Conservation (phyloP, 2,797 vertebrate species). For the Hapalemur alaotrensis region DNA sequence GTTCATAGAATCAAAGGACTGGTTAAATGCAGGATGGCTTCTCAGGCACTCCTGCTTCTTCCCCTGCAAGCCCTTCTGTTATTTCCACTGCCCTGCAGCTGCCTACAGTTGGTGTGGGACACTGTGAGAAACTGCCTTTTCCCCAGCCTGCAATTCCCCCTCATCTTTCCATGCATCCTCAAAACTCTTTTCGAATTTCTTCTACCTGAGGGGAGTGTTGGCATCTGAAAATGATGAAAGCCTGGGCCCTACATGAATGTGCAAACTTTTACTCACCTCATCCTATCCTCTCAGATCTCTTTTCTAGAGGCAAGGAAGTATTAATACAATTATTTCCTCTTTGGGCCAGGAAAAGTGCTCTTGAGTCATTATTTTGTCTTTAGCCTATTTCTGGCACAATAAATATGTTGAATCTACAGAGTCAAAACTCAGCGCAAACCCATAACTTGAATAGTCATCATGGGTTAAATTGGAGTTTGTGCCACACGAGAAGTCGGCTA, state of each 20-base stretch:
- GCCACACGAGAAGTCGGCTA: not conserved
- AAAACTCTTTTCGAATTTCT: not conserved
- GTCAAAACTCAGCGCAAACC: not conserved
- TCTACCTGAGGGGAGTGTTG: not conserved
- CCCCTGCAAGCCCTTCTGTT: not conserved
- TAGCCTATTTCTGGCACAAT: not conserved
- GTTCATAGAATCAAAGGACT: no score
- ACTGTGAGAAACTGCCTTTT: not conserved
- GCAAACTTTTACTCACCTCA: not conserved
- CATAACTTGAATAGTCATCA: no score
- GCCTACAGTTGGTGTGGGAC: not conserved
- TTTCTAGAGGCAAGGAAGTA: not conserved
- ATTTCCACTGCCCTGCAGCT: not conserved
- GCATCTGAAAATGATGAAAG: not conserved
- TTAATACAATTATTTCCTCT: not conserved
- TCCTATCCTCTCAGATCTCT: not conserved
- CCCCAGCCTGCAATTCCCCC: accelerated
- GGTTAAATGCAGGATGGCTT: no score
- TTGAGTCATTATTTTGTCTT: not conserved
- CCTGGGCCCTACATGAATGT: no score
- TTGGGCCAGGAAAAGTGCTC: not conserved
- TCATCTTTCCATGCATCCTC: not conserved
- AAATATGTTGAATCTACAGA: not conserved
- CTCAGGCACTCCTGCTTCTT: not conserved
- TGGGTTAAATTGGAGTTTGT: not conserved